phyloP scores from a whole-genome alignment of 2,888 invertebrate genomes.

The Caenorhabditis sinica region DNA sequence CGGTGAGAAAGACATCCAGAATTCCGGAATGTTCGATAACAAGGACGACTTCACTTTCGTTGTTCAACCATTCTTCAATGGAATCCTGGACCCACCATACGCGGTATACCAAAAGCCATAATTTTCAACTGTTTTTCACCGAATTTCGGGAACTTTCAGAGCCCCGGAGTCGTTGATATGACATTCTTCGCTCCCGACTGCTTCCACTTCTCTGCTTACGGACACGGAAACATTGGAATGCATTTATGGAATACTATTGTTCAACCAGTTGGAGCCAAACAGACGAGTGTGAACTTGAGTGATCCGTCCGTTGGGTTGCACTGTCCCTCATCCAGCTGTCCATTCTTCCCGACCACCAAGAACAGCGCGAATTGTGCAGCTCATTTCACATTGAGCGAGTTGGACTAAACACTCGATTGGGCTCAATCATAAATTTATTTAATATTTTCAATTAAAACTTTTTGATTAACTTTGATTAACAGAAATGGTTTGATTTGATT shows the following conservation, averaged over 20 bases:
- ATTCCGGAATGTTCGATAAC: slow-evolving; percentile 67
- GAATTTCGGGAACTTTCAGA: too few relatives aligned
- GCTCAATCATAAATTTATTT: background rate
- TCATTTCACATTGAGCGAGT: slow-evolving; percentile 49
- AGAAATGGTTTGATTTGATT: background rate
- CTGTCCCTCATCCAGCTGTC: slow-evolving; percentile 65
- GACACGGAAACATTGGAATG: slow-evolving; percentile 69
- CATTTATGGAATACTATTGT: slow-evolving; percentile 71
- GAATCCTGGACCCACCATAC: slow-evolving; percentile 69
- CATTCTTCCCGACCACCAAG: slow-evolving; percentile 71
- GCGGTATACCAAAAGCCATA: slow-evolving; percentile 14
- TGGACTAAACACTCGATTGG: slow-evolving; percentile 41
- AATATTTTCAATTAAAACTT: too few relatives aligned
- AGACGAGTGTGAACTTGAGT: slow-evolving; percentile 65
- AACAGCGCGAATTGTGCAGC: slow-evolving; percentile 66
- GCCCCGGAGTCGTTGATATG: slow-evolving; percentile 68
- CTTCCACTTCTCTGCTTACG: slow-evolving; percentile 73
- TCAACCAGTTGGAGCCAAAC: slow-evolving; percentile 66
- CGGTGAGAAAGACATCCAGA: slow-evolving; percentile 66
- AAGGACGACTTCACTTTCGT: slow-evolving; percentile 74
- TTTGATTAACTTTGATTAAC: too few relatives aligned
- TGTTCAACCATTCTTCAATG: slow-evolving; percentile 75
- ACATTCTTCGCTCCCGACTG: slow-evolving; percentile 75
- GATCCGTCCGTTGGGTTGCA: slow-evolving; percentile 56
- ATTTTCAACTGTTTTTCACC: background rate